Conservation (phyloP, 2,888 invertebrate genomes). For the Dryadula phaetusa region DNA sequence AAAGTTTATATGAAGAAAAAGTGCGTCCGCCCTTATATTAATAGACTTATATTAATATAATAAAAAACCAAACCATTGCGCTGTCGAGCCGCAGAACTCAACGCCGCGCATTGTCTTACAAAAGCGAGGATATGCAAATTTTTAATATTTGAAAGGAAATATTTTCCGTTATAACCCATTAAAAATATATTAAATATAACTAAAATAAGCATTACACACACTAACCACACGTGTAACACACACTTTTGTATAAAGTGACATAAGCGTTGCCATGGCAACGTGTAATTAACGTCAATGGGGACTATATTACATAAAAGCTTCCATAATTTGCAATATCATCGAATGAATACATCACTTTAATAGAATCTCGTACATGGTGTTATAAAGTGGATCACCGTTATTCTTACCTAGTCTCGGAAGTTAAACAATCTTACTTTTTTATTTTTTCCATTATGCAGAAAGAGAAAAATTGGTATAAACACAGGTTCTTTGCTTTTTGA, state of each 20-base stretch:
- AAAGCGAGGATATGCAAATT: too few species aligned
- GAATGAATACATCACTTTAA: conserved; percentile 51
- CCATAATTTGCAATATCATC: neutral
- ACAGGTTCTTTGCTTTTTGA: neutral
- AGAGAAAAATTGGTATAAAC: neutral
- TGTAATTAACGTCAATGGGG: neutral
- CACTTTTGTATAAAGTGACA: neutral
- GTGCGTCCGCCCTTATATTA: too few species aligned
- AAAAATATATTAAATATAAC: too few species aligned
- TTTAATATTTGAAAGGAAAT: too few species aligned
- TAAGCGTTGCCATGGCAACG: too few species aligned
- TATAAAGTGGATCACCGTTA: conserved; percentile 71
- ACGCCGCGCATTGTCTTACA: too few species aligned
- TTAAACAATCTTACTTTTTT: conserved; percentile 19
- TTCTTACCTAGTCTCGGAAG: conserved; percentile 43
- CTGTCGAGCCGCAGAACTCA: too few species aligned
- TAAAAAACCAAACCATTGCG: too few species aligned
- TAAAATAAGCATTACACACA: too few species aligned
- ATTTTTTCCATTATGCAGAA: conserved; percentile 4
- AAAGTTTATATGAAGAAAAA: too few species aligned
- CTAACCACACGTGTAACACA: neutral
- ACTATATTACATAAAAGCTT: neutral
- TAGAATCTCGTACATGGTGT: conserved; percentile 60
- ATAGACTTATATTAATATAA: too few species aligned
- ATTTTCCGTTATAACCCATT: too few species aligned